Evolutionary conservation across 1,140 invertebrate species (phyloP), one percentile per base, ranked within the genome.

Genomic region (Gonioctena quinquepunctata): DNA sequence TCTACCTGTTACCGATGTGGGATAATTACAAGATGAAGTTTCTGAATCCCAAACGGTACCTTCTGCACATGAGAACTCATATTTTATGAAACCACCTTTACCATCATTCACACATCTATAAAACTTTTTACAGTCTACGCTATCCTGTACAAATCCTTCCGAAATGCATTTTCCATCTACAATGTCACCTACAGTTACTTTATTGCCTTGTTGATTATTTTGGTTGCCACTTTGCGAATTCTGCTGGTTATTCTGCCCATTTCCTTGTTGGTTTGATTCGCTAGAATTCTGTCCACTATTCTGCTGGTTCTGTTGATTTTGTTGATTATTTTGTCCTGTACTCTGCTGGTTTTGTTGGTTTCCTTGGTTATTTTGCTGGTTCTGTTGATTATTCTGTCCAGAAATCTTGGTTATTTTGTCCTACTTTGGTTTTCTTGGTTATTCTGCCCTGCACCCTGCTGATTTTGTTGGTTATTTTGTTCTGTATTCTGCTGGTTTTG

Each of bases 31-130:
- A 25, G 84, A 82, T 66, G 84, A 76, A 33, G 83, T 80, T 6
- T 85, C 77, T 42, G 85, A 80, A 77, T 90, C 89, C 83, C 87
- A 90, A 21, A 90, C 87, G 7, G 90, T 92, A 54, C 89, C 90
- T 13, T 82, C 80, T 1, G 86, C 89, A 80, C 90, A 92, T 49
- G 83, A 84, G 76, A 90, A 92, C 33, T 89, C 85, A 72, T 89
- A 87, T 70, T 82, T 86, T 19, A 79, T 86, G 48, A 84, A 87
- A 1, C 81, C 83, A 18, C 83, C 85, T 27, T 84, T 77, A 0
- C 86, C 87, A 66, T 88, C 81, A 56, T 85, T 78, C 0, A 91
- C 88, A 80, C 91, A 92, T 79, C 90, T 85, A 70, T 91, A 90
- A 76, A 92, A 92, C 69, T 90, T 91, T 57, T 80, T 85, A 70